Conservation (phyloP, 1,140 invertebrate genomes). For the Panulirus ornatus region DNA sequence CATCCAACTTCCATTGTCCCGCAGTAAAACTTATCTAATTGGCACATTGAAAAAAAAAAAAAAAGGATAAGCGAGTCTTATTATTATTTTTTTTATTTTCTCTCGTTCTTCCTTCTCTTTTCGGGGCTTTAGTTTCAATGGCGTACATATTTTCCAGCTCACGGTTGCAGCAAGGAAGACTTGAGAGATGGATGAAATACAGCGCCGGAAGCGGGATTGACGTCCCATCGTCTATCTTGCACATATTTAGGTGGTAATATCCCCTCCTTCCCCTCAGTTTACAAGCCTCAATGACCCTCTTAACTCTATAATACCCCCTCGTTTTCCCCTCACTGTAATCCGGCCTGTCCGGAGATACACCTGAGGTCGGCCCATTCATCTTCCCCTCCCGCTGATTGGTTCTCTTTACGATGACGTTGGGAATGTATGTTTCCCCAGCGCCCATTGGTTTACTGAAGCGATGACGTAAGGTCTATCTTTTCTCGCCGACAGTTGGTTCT, state of each 20-base stretch:
- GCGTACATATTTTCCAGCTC: neutral
- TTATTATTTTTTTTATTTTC: neutral
- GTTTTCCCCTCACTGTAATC: neutral
- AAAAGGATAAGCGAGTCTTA: no score
- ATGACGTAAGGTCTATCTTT: neutral
- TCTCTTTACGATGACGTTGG: neutral
- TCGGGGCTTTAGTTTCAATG: neutral
- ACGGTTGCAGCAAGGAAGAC: neutral
- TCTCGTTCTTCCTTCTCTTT: no score
- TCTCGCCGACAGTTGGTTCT: no score
- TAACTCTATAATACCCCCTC: slow-evolving; percentile 11
- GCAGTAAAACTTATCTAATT: neutral
- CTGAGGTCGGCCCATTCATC: neutral
- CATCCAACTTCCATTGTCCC: neutral
- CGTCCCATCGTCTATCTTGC: neutral
- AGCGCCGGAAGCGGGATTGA: neutral
- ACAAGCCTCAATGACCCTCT: neutral
- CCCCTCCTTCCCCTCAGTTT: slow-evolving; percentile 8
- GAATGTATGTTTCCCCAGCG: neutral
- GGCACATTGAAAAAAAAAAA: no score
- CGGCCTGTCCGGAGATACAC: neutral
- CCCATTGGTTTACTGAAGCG: neutral
- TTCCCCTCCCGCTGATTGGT: neutral
- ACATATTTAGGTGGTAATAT: neutral
- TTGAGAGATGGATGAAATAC: neutral